Conservation (phyloP, 2,797 vertebrate genomes). For the Chrosomus eos region DNA sequence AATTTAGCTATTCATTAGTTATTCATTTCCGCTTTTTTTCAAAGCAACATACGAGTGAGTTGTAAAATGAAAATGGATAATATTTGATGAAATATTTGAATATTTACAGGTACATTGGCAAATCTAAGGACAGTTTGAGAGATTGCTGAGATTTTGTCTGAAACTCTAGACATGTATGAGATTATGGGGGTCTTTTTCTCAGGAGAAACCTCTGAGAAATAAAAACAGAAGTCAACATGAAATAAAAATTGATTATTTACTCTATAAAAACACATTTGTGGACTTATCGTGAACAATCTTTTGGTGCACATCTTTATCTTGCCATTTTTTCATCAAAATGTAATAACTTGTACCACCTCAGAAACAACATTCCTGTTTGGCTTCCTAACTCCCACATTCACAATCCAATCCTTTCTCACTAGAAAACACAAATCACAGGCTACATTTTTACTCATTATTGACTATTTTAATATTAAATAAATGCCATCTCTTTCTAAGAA, state of each 20-base stretch:
- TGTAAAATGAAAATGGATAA: too few species aligned
- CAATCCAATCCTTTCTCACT: constrained; percentile 1
- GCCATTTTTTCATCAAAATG: background rate
- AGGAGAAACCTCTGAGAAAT: background rate
- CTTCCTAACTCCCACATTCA: background rate
- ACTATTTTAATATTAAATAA: too few species aligned
- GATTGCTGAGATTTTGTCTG: background rate
- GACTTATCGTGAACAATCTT: background rate
- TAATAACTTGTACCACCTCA: background rate
- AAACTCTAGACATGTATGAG: background rate
- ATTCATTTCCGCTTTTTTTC: too few species aligned
- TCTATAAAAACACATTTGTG: background rate
- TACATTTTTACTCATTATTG: background rate
- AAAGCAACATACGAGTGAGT: too few species aligned
- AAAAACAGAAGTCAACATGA: background rate
- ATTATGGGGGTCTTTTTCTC: background rate
- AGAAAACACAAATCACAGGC: background rate
- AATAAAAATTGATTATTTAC: background rate
- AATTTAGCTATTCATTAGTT: too few species aligned
- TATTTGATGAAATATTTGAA: too few species aligned
- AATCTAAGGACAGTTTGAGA: background rate
- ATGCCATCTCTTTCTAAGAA: background rate
- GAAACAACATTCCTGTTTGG: background rate
- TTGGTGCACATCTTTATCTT: background rate
- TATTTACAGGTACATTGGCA: background rate